Evolutionary conservation across 2,113 vertebrate species (phyloP).

Genomic region (Labrus mixtus): DNA sequence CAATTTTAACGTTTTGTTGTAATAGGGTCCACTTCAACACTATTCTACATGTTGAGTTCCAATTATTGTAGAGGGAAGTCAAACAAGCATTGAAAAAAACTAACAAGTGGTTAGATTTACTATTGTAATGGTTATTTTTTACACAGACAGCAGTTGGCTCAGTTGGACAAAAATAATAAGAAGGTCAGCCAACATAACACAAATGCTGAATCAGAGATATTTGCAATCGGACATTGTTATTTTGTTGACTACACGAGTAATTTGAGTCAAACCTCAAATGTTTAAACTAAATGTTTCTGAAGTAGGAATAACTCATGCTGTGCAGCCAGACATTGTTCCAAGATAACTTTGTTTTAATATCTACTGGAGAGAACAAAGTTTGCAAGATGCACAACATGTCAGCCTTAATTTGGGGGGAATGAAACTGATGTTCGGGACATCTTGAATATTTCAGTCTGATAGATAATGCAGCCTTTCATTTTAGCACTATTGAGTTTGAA

Average conservation of each 20-base stretch:
- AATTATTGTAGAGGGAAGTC: not conserved
- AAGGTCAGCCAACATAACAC: not conserved
- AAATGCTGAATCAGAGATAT: not conserved
- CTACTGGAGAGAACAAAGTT: not conserved
- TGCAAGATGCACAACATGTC: conserved; percentile 18
- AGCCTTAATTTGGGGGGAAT: conserved; percentile 11
- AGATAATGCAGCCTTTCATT: not conserved
- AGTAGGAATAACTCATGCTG: not conserved
- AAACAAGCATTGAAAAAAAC: not conserved
- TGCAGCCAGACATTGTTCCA: conserved; percentile 16
- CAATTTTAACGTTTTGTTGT: too few species aligned
- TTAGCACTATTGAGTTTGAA: not conserved
- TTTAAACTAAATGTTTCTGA: conserved; percentile 10
- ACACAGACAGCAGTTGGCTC: not conserved
- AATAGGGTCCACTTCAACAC: too few species aligned
- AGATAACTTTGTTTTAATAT: conserved; percentile 17
- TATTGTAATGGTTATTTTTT: not conserved
- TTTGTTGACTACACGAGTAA: not conserved
- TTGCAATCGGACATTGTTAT: not conserved
- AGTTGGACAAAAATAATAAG: not conserved
- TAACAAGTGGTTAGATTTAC: not conserved
- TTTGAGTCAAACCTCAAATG: not conserved
- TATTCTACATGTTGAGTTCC: not conserved
- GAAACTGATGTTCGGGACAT: conserved; percentile 14
- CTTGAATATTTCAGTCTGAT: conserved; percentile 6